Conservation (phyloP, 1,140 invertebrate genomes). For the Sitobion miscanthi region DNA sequence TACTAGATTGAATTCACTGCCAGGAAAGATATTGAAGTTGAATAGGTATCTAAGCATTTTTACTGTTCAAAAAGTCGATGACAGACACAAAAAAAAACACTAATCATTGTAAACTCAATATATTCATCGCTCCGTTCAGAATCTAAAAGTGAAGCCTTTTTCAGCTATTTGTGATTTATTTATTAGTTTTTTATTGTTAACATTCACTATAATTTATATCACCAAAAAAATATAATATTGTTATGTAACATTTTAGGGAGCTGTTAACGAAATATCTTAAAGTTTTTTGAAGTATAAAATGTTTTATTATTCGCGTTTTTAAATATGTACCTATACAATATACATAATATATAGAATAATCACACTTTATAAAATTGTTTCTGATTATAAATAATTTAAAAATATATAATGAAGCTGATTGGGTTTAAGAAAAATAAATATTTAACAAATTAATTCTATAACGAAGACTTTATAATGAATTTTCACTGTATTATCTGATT, state of each 20-base stretch:
- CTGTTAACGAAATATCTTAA: neutral
- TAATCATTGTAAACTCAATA: neutral
- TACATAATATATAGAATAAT: neutral
- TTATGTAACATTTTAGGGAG: neutral
- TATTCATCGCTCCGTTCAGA: neutral
- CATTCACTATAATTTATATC: neutral
- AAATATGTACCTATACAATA: neutral
- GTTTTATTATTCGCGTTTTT: neutral
- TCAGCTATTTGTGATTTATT: neutral
- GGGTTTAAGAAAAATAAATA: neutral
- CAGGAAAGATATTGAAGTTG: neutral
- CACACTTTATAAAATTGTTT: neutral
- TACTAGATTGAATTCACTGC: neutral
- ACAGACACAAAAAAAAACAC: no score
- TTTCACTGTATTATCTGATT: neutral
- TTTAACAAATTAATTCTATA: neutral
- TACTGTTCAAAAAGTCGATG: no score
- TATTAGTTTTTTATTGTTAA: neutral
- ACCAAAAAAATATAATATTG: neutral
- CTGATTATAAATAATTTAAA: neutral
- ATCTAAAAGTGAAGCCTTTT: neutral
- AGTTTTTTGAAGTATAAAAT: neutral
- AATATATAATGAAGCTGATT: neutral
- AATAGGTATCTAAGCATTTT: no score
- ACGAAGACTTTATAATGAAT: neutral